phyloP scores from a whole-genome alignment of 2,888 invertebrate genomes.

The Protonemura montana region DNA sequence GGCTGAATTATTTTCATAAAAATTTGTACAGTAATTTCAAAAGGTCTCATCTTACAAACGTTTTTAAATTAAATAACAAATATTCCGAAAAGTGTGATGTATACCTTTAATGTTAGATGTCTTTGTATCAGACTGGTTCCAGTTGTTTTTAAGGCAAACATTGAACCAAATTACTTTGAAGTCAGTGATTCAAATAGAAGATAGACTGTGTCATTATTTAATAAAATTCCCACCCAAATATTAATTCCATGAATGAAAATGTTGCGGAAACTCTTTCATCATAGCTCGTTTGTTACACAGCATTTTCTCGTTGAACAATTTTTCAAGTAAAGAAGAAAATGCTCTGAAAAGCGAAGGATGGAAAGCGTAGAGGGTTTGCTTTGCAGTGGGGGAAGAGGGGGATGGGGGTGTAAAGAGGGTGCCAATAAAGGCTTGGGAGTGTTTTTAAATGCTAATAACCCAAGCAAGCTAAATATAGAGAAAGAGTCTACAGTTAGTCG shows the following conservation, averaged over 20 bases:
- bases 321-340: conserved; percentile 19
- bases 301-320: background rate
- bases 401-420: conserved; percentile 20
- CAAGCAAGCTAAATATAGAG: conserved; percentile 8
- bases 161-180: too few relatives aligned
- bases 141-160: too few relatives aligned
- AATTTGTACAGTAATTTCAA: too few relatives aligned
- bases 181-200: too few relatives aligned
- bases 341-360: conserved; percentile 27
- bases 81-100: too few relatives aligned
- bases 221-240: background rate
- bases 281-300: background rate
- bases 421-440: conserved; percentile 43
- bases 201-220: too few relatives aligned
- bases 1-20: too few relatives aligned
- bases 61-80: too few relatives aligned
- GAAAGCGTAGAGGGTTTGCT: background rate
- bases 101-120: too few relatives aligned
- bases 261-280: background rate
- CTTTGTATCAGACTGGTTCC: too few relatives aligned
- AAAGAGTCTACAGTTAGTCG: background rate
- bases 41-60: too few relatives aligned
- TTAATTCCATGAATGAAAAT: conserved; percentile 17
- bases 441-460: conserved; percentile 48
- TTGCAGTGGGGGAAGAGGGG: conserved; percentile 8